Evolutionary conservation across 2,113 vertebrate genomes (phyloP), one percentile per base, ranked within the genome.

Genomic region (Muntiacus muntjak): DNA sequence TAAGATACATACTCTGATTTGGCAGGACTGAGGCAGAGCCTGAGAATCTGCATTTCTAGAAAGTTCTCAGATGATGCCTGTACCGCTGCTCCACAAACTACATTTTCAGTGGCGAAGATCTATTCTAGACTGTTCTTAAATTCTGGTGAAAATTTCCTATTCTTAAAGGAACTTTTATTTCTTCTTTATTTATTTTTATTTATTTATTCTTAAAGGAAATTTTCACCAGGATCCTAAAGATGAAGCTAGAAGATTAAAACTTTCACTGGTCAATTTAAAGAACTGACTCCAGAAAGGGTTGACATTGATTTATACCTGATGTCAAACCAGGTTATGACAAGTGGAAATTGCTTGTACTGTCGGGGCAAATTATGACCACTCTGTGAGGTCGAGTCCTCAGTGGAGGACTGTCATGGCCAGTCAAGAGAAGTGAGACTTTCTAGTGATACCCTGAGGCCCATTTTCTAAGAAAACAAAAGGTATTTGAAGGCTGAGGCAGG

Each of bases 401-500:
- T 43, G 4, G 17, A 81, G 4, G 17, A 81, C 33, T 43, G 10
- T 54, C 58, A 82, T 9, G 45, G 40, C 25, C 12, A 76, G 25
- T 74, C 13, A 93, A 89, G 71, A 93, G 58, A 93, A 86, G 64
- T 82, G 40, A 89, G 40, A 62, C 33, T 50, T 57, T 4, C 17
- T 47, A 54, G 16, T 50, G 64, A 90, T 30, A 62, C 3, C 23
- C 16, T 40, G 14, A 86, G 16, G 67, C 19, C 19, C n/a, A 23
- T 52, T 83, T 89, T 95, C 33, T 79, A 64, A 83, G 52, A 91
- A 96, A 33, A 93, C 3, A 67, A 16, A 93, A 60, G 10, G 26
- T 83, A 45, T 92, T 91, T 97, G 96, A 94, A 94, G 17, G 43
- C 67, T 57, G 62, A 91, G 67, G 54, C 76, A 87, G 19, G 17